A percentile compares a stretch with the other conserved stretches of the same genome.
Evolutionary conservation across 2,888 invertebrate species (phyloP).

Genomic region (Gymnosoma rotundatum): DNA sequence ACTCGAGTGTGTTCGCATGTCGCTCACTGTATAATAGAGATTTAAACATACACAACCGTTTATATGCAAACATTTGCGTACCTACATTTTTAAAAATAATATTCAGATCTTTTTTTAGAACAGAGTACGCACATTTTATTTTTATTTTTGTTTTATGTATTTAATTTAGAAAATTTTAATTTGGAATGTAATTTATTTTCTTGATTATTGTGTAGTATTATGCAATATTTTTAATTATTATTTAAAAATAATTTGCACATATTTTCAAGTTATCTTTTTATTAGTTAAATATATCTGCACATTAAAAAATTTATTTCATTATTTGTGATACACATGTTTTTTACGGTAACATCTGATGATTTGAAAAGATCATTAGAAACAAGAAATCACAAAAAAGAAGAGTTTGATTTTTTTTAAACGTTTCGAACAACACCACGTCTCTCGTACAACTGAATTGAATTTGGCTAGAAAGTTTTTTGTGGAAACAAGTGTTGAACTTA

Average conservation of each 20-base stretch:
- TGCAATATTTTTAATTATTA: slow-evolving; percentile 41
- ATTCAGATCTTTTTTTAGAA: slow-evolving; percentile 37
- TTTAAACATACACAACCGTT: not conserved
- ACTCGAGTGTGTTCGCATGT: too few relatives aligned
- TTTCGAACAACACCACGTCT: slow-evolving; percentile 73
- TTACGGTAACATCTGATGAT: slow-evolving; percentile 23
- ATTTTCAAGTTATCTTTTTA: not conserved
- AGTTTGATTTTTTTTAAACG: slow-evolving; percentile 61
- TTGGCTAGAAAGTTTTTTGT: slow-evolving; percentile 23
- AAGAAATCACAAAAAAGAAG: slow-evolving; percentile 7
- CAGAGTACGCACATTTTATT: slow-evolving; percentile 4
- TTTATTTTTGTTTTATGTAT: slow-evolving; percentile 4
- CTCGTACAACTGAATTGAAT: slow-evolving; percentile 70
- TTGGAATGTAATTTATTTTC: slow-evolving; percentile 36
- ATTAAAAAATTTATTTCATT: slow-evolving; percentile 7
- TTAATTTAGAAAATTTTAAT: slow-evolving; percentile 3
- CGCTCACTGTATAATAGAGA: not conserved
- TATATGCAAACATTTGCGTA: slow-evolving; percentile 40
- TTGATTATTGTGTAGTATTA: slow-evolving; percentile 27
- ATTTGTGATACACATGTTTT: slow-evolving; percentile 31
- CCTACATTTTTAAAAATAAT: slow-evolving; percentile 48
- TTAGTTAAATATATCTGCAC: not conserved
- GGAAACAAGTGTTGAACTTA: slow-evolving; percentile 55
- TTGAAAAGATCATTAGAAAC: slow-evolving; percentile 20
- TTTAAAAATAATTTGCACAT: not conserved